Conservation (phyloP, 2,888 invertebrate species). For the Drosophila nigritarsus region DNA sequence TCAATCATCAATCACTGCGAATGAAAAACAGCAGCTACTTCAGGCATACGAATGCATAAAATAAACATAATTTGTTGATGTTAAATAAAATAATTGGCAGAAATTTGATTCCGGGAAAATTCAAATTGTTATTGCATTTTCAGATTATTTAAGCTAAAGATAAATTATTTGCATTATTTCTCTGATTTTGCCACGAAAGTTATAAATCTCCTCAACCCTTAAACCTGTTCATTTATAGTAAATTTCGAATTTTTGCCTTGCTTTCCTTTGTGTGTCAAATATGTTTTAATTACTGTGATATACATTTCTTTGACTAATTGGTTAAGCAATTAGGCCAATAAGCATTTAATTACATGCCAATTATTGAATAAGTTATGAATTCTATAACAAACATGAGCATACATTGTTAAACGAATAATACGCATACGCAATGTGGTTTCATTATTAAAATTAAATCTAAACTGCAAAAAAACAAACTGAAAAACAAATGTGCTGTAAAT, state of each 20-base stretch:
- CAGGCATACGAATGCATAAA: not conserved
- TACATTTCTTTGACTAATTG: slow-evolving; percentile 56
- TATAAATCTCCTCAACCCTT: not conserved
- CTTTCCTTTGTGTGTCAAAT: not conserved
- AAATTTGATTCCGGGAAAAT: not conserved
- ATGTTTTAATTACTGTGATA: slow-evolving; percentile 40
- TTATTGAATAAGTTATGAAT: slow-evolving; percentile 66
- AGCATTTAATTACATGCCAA: slow-evolving; percentile 64
- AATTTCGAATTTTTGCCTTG: not conserved
- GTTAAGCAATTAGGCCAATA: slow-evolving; percentile 69
- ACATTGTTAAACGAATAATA: slow-evolving; percentile 41
- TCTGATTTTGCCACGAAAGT: not conserved
- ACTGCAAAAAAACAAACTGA: no score
- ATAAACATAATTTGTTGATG: not conserved
- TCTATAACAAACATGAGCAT: slow-evolving; percentile 41
- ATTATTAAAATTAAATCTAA: slow-evolving; percentile 18
- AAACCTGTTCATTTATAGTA: no score
- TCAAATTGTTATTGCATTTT: not conserved
- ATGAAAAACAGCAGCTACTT: slow-evolving; percentile 26
- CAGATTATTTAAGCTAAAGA: not conserved
- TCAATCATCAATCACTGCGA: slow-evolving; percentile 8
- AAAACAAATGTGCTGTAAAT: slow-evolving; percentile 15
- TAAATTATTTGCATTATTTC: no score
- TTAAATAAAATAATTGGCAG: not conserved
- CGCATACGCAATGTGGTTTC: slow-evolving; percentile 25